Conservation (phyloP, 2,888 invertebrate genomes). For the Synanthedon andrenaeformis region DNA sequence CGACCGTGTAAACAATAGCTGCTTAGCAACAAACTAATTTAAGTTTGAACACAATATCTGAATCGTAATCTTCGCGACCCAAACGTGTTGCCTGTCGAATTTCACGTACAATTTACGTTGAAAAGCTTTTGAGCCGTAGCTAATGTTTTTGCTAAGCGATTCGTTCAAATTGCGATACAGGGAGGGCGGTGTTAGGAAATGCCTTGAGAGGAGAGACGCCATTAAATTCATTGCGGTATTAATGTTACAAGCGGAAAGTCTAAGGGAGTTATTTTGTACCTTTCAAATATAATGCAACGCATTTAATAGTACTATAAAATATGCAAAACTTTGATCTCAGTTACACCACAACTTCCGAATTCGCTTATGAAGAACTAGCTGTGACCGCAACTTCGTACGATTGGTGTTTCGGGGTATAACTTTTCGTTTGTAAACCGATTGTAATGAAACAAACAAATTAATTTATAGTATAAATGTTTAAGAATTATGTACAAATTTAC, state of each 20-base stretch:
- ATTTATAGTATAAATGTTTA: no score
- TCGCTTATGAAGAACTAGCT: no score
- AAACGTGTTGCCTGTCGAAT: constrained; percentile 49
- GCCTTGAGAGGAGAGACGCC: constrained; percentile 17
- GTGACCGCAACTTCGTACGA: no score
- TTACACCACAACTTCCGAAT: no score
- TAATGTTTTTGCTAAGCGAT: constrained; percentile 64
- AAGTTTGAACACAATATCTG: constrained; percentile 26
- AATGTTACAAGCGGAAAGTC: constrained; percentile 4
- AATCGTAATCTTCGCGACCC: constrained; percentile 32
- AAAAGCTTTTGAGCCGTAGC: constrained; percentile 58
- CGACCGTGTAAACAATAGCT: constrained; percentile 10
- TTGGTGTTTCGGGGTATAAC: no score
- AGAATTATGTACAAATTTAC: no score
- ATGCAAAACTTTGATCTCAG: no score
- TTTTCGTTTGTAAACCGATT: no score
- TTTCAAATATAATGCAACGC: no score
- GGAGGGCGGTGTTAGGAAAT: constrained; percentile 29
- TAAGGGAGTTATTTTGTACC: no score
- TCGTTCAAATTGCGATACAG: constrained; percentile 40
- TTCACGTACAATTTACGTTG: constrained; percentile 63
- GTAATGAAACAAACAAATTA: no score
- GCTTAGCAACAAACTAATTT: constrained; percentile 21
- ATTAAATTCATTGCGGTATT: constrained; percentile 25
- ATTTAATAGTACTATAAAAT: no score